Evolutionary conservation across 2,888 invertebrate species (phyloP), one percentile per base, ranked within the genome.

Genomic region (Augochlorella aurata): DNA sequence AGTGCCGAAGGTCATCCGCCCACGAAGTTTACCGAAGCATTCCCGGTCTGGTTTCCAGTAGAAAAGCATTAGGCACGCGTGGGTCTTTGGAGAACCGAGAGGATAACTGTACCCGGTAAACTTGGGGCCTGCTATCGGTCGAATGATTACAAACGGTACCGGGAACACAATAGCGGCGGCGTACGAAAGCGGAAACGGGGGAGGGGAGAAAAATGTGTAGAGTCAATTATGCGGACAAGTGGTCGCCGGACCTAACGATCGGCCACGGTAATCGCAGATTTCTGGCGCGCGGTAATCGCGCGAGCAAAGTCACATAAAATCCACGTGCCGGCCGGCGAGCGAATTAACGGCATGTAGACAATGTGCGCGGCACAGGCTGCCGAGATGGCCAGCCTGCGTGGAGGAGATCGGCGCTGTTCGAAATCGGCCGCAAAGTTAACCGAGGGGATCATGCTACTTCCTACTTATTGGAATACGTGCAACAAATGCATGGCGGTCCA

Each of bases 231-330:
- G 80, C 85, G 86, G 80, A 87, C 87, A 87, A 90, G 88, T 89
- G 85, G 86, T 18, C 52, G 85, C 79, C 89, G 86, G 90, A 89
- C 87, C 87, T 81, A 81, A 89, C 81, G 87, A 88, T 90, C 87
- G 86, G 81, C 65, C 77, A 82, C 86, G 83, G 86, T 85, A 85
- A 79, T 84, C 85, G 76, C 87, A 82, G 87, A 91, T 91, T 90
- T 90, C 89, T 89, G 89, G 83, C 76, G 84, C 83, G 84, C 72
- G 82, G 87, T 89, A 90, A 91, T 90, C 89, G 90, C 84, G 81
- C 87, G 81, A 85, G 89, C 90, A 90, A 91, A 91, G 89, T 91
- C 80, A 71, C 78, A 84, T 85, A 86, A 85, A 82, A 85, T 80
- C 82, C 78, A 82, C 70, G 76, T 70, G 78, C 44, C 73, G 76